These are phyloP conservation scores for Axis porcinus DNA, from an alignment of 2,113 vertebrate species.

Conservation along the genomic window DNA sequence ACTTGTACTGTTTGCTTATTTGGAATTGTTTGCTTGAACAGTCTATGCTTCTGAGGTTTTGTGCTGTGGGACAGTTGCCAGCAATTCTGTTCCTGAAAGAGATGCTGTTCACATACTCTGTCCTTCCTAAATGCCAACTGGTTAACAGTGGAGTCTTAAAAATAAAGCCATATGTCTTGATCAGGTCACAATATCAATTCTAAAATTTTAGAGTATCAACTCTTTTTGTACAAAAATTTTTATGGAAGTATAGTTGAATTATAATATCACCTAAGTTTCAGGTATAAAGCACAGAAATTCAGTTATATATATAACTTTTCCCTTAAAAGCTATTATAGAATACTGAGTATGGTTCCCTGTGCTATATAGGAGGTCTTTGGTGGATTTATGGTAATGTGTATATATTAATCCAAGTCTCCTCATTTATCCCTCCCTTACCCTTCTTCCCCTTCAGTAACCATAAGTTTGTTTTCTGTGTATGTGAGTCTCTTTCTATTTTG, in stretches of 20 bases:
- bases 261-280: not conserved
- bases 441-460: not conserved
- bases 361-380: not conserved
- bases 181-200: not conserved
- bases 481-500: not conserved
- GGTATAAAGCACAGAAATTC: not conserved
- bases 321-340: not conserved
- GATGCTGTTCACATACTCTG: not conserved
- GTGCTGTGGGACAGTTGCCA: not conserved
- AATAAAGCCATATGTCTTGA: not conserved
- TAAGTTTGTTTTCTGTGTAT: not conserved
- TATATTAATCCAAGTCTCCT: not conserved
- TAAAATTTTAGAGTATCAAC: not conserved
- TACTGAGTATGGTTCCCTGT: not conserved
- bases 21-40: accelerated
- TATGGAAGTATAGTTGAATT: not conserved
- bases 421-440: not conserved
- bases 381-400: not conserved
- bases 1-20: not conserved
- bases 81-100: not conserved
- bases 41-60: not conserved
- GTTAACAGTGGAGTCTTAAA: not conserved
- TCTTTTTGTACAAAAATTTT: not conserved
- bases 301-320: not conserved
- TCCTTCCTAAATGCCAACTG: not conserved